phyloP scores from a whole-genome alignment of 2,888 invertebrate species.

The Altica lythri region DNA sequence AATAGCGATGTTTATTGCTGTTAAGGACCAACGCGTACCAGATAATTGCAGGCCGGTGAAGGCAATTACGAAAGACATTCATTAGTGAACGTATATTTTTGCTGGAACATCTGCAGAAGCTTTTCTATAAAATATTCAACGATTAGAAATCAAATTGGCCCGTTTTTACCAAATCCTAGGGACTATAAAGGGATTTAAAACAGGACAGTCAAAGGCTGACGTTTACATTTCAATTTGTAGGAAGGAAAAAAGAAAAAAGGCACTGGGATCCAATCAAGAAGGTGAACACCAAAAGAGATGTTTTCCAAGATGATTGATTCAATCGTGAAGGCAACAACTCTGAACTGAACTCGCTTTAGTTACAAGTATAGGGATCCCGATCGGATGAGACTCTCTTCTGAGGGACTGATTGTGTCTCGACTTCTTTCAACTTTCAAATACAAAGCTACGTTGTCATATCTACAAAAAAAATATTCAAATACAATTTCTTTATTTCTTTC shows the following conservation, averaged over 20 bases:
- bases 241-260: slow-evolving; percentile 1
- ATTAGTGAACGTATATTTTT: slow-evolving; percentile 40
- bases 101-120: slow-evolving; percentile 9
- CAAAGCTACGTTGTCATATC: slow-evolving; percentile 8
- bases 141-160: neutral
- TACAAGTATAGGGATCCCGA: slow-evolving; percentile 29
- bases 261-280: slow-evolving; percentile 22
- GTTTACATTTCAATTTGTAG: slow-evolving; percentile 9
- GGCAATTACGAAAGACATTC: slow-evolving; percentile 48
- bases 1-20: slow-evolving; percentile 53
- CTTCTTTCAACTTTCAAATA: slow-evolving; percentile 39
- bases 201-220: no score
- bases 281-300: slow-evolving; percentile 24
- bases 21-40: slow-evolving; percentile 46
- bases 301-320: slow-evolving; percentile 27
- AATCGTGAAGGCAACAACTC: slow-evolving; percentile 26
- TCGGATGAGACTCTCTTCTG: slow-evolving; percentile 38
- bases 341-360: slow-evolving; percentile 9
- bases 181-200: neutral
- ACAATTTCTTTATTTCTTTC: no score
- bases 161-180: neutral
- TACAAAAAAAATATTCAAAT: no score
- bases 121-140: no score
- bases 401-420: slow-evolving; percentile 41
- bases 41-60: slow-evolving; percentile 46